Evolutionary conservation across 2,113 vertebrate species (phyloP).

Genomic region (Colinus virginianus): DNA sequence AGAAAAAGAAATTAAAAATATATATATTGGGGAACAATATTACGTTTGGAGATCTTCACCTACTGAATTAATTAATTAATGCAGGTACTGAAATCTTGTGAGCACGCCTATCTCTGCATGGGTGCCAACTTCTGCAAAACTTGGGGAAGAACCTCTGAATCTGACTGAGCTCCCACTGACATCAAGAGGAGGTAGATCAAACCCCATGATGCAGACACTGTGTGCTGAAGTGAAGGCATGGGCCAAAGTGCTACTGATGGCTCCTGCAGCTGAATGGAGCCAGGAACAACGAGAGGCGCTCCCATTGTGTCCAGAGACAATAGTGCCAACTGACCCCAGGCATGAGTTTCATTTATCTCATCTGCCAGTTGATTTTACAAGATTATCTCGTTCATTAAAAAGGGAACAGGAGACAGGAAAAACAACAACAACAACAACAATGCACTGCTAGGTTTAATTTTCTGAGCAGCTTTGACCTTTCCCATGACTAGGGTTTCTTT

Average conservation of each 20-base stretch:
- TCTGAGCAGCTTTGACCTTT: conserved; percentile 40
- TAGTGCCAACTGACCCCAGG: neutral
- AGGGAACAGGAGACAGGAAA: neutral
- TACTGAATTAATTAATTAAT: neutral
- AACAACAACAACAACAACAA: neutral
- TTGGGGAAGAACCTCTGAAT: neutral
- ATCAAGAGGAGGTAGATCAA: neutral
- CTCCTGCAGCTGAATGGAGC: neutral
- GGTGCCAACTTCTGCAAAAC: neutral
- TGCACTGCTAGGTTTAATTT: neutral
- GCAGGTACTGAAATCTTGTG: neutral
- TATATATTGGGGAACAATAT: neutral
- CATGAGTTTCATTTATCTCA: conserved; percentile 43
- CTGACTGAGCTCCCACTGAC: neutral
- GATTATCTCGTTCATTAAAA: conserved; percentile 19
- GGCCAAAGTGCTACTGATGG: neutral
- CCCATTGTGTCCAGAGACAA: neutral
- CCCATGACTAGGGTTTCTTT: conserved; percentile 14
- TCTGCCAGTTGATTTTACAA: conserved; percentile 27
- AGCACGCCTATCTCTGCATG: neutral
- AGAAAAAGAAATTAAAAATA: neutral
- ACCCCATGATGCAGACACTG: accelerated
- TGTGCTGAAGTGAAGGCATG: neutral
- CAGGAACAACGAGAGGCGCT: neutral
- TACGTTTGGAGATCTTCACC: accelerated